Base-by-base conservation (phyloP, 2,113 vertebrate species). In the Hippocampus abdominalis region DNA sequence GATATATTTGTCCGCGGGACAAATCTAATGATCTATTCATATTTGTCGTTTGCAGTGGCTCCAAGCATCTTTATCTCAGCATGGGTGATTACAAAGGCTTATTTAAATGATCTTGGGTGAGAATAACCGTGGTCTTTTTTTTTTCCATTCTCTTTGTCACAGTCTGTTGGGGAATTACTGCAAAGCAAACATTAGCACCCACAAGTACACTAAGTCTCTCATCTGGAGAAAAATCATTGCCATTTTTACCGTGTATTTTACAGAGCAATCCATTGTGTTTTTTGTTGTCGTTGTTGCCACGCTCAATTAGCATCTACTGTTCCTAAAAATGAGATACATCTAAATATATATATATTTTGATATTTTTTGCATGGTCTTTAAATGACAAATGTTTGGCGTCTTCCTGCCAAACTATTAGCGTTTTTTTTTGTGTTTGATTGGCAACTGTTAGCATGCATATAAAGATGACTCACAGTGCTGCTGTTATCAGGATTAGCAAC, bases 51-150 rank as follows among this genome's bases (percentile, higher is more conserved):
- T 66, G 29, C 89, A 99, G 97, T 96, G 57, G 90, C 92, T 16
- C 97, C 97, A n/a, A 90, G 93, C 0, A 79, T 94, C 69, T 97
- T 99, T 79, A 98, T 92, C 83, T 90, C 89, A 25, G 87, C 90
- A 0, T 99, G 97, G 97, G 93, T 93, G 27, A 69, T 95, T 64
- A 90, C 92, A 51, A 95, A 91, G 86, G 91, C 91, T 49, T 87
- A 92, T 72, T 88, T 89, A 75, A 93, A 94, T 0, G 59, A 98
- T 67, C 32, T 74, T 0, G 95, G 95, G 97, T 99, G 91, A 95
- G 96, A n/a, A 70, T 25, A 44, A n/a, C 32, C 32, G 32, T 54
- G 16, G 44, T 76, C 65, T 4, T 5, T 69, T 21, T 69, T 21
- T 62, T 71, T 42, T 16, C 3, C 69, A 36, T 61, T 51, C 20